Evolutionary conservation across 2,888 invertebrate genomes (phyloP), one percentile per base, ranked within the genome.

Genomic region (Pandemis heparana): DNA sequence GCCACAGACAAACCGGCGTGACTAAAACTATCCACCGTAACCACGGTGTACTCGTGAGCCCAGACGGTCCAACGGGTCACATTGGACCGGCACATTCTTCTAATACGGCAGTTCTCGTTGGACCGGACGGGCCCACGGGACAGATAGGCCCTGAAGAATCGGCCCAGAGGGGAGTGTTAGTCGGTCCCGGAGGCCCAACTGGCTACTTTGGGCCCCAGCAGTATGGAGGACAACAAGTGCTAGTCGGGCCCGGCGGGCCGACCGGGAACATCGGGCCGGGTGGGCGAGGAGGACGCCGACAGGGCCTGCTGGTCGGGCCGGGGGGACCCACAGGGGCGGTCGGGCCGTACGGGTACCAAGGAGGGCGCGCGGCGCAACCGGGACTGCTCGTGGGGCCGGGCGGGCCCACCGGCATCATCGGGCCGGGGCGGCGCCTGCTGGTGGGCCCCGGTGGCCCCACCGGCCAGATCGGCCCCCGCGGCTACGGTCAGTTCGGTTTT

Each of bases 391-490:
- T 92, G 0, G 94, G 94, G 12, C 94, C 94, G 1, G 92, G 90
- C 1, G 94, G 94, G 43, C 92, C 94, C 5, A 90, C 91, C 0
- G 94, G 93, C 48, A 82, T 86, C 46, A 84, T 82, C 70, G 85
- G 80, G 41, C 80, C 82, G 64, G 80, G 80, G 10, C 80, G 94
- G 87, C 65, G 75, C 18, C 82, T 95, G n/a, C 81, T 95, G 16
- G 92, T 92, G 6, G 95, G 95, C 1, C 95, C 95, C 0, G 95
- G 94, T 0, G 93, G 93, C 1, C 92, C 92, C 32, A 89, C 89
- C 0, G 92, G 92, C 4, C 80, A 79, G 12, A 86, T 90, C 71
- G 90, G 94, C 5, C 89, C 91, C 0, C 83, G 83, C 61, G 79
- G 82, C 75, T 88, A 82, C 43, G 82, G 75, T 65, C 77, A 78